phyloP scores from a whole-genome alignment of 2,888 invertebrate genomes.

The Cephus pulcher region DNA sequence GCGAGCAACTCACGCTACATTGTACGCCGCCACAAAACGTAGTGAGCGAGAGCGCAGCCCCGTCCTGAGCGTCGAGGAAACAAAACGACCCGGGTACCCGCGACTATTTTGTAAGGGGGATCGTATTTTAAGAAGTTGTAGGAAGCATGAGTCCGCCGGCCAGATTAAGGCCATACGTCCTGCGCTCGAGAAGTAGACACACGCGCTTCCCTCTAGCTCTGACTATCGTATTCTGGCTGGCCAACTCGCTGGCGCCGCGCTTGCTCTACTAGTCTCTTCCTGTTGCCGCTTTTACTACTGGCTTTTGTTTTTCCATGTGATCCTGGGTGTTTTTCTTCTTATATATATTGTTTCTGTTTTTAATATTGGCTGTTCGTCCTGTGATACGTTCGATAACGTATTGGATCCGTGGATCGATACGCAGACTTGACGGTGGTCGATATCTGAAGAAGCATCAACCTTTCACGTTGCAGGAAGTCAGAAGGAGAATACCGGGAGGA shows the following conservation, averaged over 20 bases:
- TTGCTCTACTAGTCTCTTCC: slow-evolving; percentile 12
- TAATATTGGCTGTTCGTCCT: not conserved
- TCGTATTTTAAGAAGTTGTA: slow-evolving; percentile 58
- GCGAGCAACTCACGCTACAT: slow-evolving; percentile 30
- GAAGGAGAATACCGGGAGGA: not conserved
- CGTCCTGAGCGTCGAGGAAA: slow-evolving; percentile 17
- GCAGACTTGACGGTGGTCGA: not conserved
- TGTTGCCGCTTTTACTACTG: not conserved
- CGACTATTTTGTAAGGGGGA: slow-evolving; percentile 51
- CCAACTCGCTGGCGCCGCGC: slow-evolving; percentile 31
- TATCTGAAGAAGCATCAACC: not conserved
- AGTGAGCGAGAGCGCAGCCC: slow-evolving; percentile 15
- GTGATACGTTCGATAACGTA: not conserved
- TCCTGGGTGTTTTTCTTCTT: not conserved
- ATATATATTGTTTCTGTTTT: not conserved
- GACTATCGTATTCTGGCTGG: slow-evolving; percentile 24
- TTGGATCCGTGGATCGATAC: not conserved
- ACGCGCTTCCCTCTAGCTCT: slow-evolving; percentile 26
- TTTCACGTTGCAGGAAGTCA: not conserved
- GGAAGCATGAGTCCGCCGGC: slow-evolving; percentile 52
- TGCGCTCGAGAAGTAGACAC: slow-evolving; percentile 25
- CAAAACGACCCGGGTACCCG: slow-evolving; percentile 31
- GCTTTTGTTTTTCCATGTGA: not conserved
- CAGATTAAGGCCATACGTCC: slow-evolving; percentile 49
- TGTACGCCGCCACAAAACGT: slow-evolving; percentile 28